Base-by-base conservation (phyloP, 1,140 invertebrate species). In the Lepidotrigona ventralis region DNA sequence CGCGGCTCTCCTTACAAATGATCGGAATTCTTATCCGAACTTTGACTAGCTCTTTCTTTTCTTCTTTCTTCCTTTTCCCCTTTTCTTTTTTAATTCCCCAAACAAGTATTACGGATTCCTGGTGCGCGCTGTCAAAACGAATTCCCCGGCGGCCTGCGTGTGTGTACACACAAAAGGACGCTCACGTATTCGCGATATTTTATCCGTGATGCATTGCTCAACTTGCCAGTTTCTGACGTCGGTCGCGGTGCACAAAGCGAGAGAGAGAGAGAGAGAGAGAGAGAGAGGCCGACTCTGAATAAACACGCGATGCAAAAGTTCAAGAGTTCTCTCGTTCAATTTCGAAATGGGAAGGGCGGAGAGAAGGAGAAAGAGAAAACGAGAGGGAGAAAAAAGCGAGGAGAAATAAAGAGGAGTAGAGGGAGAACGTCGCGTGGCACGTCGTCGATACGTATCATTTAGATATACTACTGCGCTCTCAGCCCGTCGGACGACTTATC, bases 221-320 rank as follows among this genome's bases (percentile, higher is more conserved):
- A 54, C 15, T 29, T 79, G 78, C 19, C 69, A 63, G 79, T 73
- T 73, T 21, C 69, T 80, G 79, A 80, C 79, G 17, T 80, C 26
- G 79, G 39, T 21, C 56, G 39, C 39, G 54, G 54, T 39, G 78
- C 54, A 58, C 79, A 63, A 80, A 80, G 46, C 69, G 21, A 19
- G 29, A 46, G 64, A 19, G 68, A 19, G 29, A 46, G 64, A 19
- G 68, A 19, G 29, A 46, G 64, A 19, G 68, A 33, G 33, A 33
- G 33, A 19, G 29, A 46, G 64, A 19, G 68, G 17, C 26, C 26
- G 17, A 46, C 23, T 21, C 15, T 72, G 70, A 80, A 80, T 80
- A 80, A 80, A 73, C 79, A 80, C 69, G 69, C 79, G 79, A 73
- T 80, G 56, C 39, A 29, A 72, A 73, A 80, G 69, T 80, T 80